Base-by-base conservation (phyloP, 1,140 invertebrate genomes). In the Drosophila elegans region DNA sequence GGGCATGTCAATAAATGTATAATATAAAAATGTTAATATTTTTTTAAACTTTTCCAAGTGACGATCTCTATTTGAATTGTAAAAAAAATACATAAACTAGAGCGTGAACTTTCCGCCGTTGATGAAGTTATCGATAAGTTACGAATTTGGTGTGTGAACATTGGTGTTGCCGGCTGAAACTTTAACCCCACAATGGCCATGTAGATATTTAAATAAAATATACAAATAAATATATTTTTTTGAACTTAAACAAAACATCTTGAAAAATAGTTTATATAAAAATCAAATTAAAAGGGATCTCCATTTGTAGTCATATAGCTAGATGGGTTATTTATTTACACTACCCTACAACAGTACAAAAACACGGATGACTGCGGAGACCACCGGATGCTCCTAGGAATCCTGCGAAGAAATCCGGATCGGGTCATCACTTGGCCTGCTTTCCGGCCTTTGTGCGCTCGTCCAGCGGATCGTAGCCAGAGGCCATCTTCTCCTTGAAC, bases 401-500 rank as follows among this genome's bases (percentile, higher is more conserved):
- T 6, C 4, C 55, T 25, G 10, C 5, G 6, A 29, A 4, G 9
- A 4, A 29, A 4, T 1, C 12, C 4, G 34, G 13, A 1, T 29
- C 7, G 48, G 44, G 12, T 0, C 16, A 27, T 74, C 13, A 73
- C 48, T 88, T 82, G 36, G 55, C 13, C 41, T 48, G 32, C 42
- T 72, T 73, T 16, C 74, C 61, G 21, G 55, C 25, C 34, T 74
- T 63, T 10, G 27, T 41, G 25, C 76, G 67, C 25, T 89, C 79
- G 21, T 82, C 82, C 49, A 95, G 92, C 57, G 96, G 96, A 93
- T 97, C 96, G 94, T 95, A 97, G 93, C 97, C 97, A 85, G 95
- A 95, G 91, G 97, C 96, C 92, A 98, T 96, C 94, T 96, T 95
- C 79, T 96, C 95, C 93, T 98, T 98, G 92, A 97, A 98, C 90